Evolutionary conservation across 2,888 invertebrate genomes (phyloP).

Genomic region (Drosophila meridionalis): DNA sequence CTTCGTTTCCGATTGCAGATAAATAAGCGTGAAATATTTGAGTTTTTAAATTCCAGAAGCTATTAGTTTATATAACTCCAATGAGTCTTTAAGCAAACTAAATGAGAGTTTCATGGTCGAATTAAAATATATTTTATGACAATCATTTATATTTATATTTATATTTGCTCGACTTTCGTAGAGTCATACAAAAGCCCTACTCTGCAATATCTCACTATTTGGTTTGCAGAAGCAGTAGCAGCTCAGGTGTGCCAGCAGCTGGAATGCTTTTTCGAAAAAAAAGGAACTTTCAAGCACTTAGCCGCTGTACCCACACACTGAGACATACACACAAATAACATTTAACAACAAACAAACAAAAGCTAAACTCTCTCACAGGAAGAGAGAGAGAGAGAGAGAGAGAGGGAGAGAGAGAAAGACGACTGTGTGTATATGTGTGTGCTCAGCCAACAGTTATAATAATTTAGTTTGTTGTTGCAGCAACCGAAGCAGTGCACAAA

Average conservation of each 20-base stretch:
- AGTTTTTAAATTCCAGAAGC: not conserved
- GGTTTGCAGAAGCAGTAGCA: conserved; percentile 3
- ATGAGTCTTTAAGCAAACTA: not conserved
- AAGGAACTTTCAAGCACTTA: conserved; percentile 42
- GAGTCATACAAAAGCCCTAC: conserved; percentile 6
- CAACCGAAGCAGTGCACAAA: conserved; percentile 57
- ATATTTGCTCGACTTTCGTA: not conserved
- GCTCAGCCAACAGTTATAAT: conserved; percentile 52
- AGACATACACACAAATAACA: conserved; percentile 32
- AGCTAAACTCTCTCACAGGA: conserved; percentile 24
- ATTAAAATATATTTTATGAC: not conserved
- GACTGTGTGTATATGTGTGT: conserved; percentile 11
- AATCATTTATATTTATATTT: not conserved
- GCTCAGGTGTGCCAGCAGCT: conserved; percentile 38
- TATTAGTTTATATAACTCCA: not conserved
- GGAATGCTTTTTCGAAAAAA: conserved; percentile 27
- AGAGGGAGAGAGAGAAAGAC: too few species aligned
- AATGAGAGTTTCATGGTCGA: not conserved
- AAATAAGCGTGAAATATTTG: not conserved
- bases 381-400: not conserved
- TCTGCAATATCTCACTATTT: conserved; percentile 11
- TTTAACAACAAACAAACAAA: conserved; percentile 55
- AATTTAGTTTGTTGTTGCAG: conserved; percentile 62
- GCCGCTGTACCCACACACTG: conserved; percentile 48
- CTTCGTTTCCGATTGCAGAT: not conserved